phyloP scores from a whole-genome alignment of 2,797 vertebrate species.

The Sebastes jordani region DNA sequence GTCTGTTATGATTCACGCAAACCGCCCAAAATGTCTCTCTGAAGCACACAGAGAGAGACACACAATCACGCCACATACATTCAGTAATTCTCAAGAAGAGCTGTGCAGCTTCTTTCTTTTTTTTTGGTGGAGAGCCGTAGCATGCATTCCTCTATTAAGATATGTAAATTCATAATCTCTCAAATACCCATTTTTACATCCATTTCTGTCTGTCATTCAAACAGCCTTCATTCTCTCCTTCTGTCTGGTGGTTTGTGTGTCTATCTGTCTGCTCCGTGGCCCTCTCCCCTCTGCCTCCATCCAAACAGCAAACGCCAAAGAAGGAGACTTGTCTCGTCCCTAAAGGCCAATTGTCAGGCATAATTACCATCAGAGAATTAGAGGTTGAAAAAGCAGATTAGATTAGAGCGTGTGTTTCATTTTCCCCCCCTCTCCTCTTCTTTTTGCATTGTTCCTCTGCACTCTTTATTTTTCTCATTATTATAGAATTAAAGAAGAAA shows the following conservation, averaged over 20 bases:
- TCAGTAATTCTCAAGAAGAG: slow-evolving; percentile 62
- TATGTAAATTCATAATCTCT: slow-evolving; percentile 81
- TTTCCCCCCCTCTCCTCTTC: not conserved
- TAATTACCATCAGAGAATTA: slow-evolving; percentile 92
- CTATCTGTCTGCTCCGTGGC: slow-evolving; percentile 37
- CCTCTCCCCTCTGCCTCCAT: slow-evolving; percentile 25
- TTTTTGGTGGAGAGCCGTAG: slow-evolving; percentile 40
- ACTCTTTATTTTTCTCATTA: slow-evolving; percentile 34
- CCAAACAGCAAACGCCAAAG: slow-evolving; percentile 84
- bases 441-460: slow-evolving; percentile 25
- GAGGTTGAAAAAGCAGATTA: slow-evolving; percentile 77
- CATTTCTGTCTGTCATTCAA: slow-evolving; percentile 73
- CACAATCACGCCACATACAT: slow-evolving; percentile 25
- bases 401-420: slow-evolving; percentile 32
- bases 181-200: slow-evolving; percentile 72
- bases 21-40: not conserved
- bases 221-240: slow-evolving; percentile 58
- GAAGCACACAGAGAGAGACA: not conserved
- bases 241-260: slow-evolving; percentile 39
- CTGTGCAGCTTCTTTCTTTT: slow-evolving; percentile 39
- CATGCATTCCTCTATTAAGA: slow-evolving; percentile 77
- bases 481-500: slow-evolving; percentile 20
- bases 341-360: slow-evolving; percentile 91
- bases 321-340: slow-evolving; percentile 86
- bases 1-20: not conserved